phyloP scores from a whole-genome alignment of 2,888 invertebrate species.

The Lasiommata megera region DNA sequence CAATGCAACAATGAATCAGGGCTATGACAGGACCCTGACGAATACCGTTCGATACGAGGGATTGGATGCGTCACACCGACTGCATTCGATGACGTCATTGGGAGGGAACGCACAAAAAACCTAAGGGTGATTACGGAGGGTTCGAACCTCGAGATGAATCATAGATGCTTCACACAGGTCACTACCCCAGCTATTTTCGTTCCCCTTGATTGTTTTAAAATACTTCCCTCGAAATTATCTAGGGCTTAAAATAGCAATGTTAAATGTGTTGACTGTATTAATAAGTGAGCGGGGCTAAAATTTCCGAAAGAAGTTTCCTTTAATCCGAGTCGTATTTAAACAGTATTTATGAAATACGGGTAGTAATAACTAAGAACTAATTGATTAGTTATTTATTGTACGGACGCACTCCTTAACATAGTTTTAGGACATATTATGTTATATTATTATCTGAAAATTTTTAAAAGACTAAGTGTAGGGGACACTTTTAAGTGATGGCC shows the following conservation, averaged over 20 bases:
- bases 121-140: conserved; percentile 66
- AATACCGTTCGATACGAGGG: conserved; percentile 51
- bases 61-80: conserved; percentile 46
- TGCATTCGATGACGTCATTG: conserved; percentile 69
- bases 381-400: not conserved
- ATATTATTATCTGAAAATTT: no score
- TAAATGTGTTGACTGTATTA: conserved; percentile 19
- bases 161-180: conserved; percentile 68
- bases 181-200: conserved; percentile 66
- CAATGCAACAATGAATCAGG: conserved; percentile 62
- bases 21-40: conserved; percentile 56
- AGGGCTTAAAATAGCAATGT: conserved; percentile 24
- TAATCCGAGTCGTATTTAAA: not conserved
- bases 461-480: not conserved
- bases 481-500: not conserved
- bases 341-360: not conserved
- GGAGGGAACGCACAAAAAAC: conserved; percentile 57
- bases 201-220: conserved; percentile 41
- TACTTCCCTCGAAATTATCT: conserved; percentile 31
- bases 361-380: not conserved
- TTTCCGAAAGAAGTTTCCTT: not conserved
- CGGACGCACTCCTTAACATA: not conserved
- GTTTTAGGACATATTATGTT: not conserved
- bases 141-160: conserved; percentile 65
- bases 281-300: conserved; percentile 2